phyloP scores from a whole-genome alignment of 2,888 invertebrate species.

The Drepana falcataria region DNA sequence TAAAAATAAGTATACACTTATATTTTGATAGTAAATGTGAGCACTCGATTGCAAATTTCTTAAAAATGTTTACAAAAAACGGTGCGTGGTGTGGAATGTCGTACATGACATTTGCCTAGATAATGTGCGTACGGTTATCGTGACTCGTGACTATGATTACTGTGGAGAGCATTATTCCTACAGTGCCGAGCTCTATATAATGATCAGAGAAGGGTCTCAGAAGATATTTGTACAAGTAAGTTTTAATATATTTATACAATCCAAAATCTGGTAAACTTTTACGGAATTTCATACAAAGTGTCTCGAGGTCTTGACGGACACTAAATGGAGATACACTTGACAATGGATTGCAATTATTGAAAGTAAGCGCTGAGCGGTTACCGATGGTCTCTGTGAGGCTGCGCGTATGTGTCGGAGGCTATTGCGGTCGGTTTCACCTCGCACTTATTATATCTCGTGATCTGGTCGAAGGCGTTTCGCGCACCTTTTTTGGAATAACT shows the following conservation, averaged over 20 bases:
- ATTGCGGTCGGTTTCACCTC: slow-evolving; percentile 72
- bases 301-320: neutral
- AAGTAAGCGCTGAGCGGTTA: slow-evolving; percentile 35
- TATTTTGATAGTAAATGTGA: too few relatives aligned
- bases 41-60: slow-evolving; percentile 21
- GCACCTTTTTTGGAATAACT: slow-evolving; percentile 75
- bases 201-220: slow-evolving; percentile 38
- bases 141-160: slow-evolving; percentile 61
- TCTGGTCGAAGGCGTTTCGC: slow-evolving; percentile 65
- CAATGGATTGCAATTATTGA: slow-evolving; percentile 22
- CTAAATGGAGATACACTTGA: slow-evolving; percentile 4
- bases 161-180: slow-evolving; percentile 52
- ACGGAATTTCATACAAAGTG: neutral
- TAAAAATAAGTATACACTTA: too few relatives aligned
- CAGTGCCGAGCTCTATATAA: slow-evolving; percentile 43
- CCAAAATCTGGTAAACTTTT: too few relatives aligned
- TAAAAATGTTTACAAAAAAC: slow-evolving; percentile 35
- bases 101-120: slow-evolving; percentile 60
- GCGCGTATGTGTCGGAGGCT: slow-evolving; percentile 41
- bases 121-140: slow-evolving; percentile 54
- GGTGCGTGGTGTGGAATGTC: slow-evolving; percentile 36
- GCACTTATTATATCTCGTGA: slow-evolving; percentile 57
- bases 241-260: neutral
- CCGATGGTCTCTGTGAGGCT: slow-evolving; percentile 21
- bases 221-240: neutral